Percentiles rank a stretch among this genome's conserved stretches.
Conservation (phyloP, 1,140 invertebrate species). For the Penaeus japonicus region DNA sequence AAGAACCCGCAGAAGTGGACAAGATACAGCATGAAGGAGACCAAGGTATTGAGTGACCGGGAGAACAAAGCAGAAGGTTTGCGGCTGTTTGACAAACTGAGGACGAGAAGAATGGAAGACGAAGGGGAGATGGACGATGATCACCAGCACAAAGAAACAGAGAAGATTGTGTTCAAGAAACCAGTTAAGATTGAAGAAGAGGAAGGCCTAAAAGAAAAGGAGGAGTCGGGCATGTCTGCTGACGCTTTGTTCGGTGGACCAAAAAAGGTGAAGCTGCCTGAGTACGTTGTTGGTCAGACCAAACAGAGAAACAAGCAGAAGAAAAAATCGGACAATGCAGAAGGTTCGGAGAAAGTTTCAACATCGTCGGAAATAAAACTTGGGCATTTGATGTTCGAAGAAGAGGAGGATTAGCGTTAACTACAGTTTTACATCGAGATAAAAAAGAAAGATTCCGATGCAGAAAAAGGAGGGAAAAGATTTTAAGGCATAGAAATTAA, state of each 20-base stretch:
- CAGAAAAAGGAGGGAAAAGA: no score
- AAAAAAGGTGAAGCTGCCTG: slow-evolving; percentile 7
- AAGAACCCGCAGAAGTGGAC: slow-evolving; percentile 47
- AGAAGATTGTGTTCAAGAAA: slow-evolving; percentile 42
- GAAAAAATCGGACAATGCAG: background rate
- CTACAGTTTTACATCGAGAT: no score
- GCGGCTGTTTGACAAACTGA: slow-evolving; percentile 11
- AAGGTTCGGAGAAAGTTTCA: background rate
- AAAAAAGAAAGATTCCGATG: no score
- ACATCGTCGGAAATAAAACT: slow-evolving; percentile 18
- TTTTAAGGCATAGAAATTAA: no score
- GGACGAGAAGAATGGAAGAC: background rate
- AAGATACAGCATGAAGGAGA: slow-evolving; percentile 26
- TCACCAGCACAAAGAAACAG: background rate
- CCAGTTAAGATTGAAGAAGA: background rate
- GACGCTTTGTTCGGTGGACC: background rate
- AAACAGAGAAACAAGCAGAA: background rate
- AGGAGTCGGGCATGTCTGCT: background rate
- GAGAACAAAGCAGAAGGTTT: slow-evolving; percentile 36
- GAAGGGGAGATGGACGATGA: background rate
- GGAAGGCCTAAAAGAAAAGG: background rate
- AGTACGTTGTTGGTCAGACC: slow-evolving; percentile 36
- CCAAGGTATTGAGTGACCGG: slow-evolving; percentile 21
- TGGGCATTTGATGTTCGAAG: slow-evolving; percentile 36
- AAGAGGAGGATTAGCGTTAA: slow-evolving; percentile 2